Base-by-base conservation (phyloP, 1,140 invertebrate genomes). In the Laupala kohalensis region DNA sequence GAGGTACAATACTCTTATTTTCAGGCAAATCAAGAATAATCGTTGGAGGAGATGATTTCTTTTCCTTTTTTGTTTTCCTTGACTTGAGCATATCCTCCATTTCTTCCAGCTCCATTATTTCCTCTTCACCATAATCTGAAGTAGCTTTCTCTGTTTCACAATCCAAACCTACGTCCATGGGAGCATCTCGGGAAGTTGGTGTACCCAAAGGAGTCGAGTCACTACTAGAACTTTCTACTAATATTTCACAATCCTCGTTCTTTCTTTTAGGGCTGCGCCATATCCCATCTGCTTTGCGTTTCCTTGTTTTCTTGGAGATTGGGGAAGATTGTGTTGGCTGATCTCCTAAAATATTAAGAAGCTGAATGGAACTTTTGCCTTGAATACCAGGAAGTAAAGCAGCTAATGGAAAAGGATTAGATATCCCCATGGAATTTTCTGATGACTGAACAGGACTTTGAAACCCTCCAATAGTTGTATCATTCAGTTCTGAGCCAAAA, bases 161-260 rank as follows among this genome's bases (percentile, higher is more conserved):
- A 85, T 86, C 64, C 79, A 87, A 0, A 83, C 84, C 2, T 80
- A 79, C 74, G 76, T 86, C 78, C 80, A 65, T 65, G 2, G 70
- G 64, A 9, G 73, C 29, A 82, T 75, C 74, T 86, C 86, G 64
- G 83, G 85, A 75, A 82, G 63, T 85, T 74, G 81, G 87, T 19
- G 70, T 71, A 25, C 70, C 89, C 74, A 78, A 79, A 74, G 82
- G 87, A 74, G 79, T 89, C 68, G 83, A 88, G 80, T 87, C 85
- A 6, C 87, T 87, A 73, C 88, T 90, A 1, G 88, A 89, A 5
- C 86, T 86, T 69, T 89, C 88, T 24, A 86, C 37, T 4, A 85
- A 69, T 25, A 86, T 84, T 64, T 86, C 83, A 67, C 79, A 78
- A 29, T 80, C 79, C 26, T 83, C 82, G 0, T 23, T 69, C 19